Evolutionary conservation across 1,140 invertebrate genomes (phyloP).

Genomic region (Trachymyrmex septentrionalis): DNA sequence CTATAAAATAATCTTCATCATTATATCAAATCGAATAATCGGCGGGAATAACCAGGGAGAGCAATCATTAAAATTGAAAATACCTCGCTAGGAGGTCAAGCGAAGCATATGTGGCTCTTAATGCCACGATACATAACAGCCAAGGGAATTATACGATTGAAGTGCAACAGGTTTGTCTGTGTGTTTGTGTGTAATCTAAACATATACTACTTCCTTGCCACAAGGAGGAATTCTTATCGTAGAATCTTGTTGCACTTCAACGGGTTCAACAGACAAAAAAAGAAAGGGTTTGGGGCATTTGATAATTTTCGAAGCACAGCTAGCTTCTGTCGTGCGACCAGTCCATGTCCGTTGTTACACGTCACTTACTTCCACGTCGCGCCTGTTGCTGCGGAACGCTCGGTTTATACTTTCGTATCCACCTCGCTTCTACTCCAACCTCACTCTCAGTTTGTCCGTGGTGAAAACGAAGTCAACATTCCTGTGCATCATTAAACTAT

Average conservation of each 20-base stretch:
- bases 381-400: conserved; percentile 81
- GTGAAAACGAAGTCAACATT: conserved; percentile 85
- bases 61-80: conserved; percentile 76
- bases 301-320: conserved; percentile 83
- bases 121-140: conserved; percentile 78
- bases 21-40: conserved; percentile 61
- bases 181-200: not conserved
- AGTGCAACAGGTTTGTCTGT: conserved; percentile 72
- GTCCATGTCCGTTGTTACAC: conserved; percentile 81
- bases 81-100: conserved; percentile 76
- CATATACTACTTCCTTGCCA: not conserved
- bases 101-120: conserved; percentile 78
- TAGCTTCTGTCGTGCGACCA: conserved; percentile 85
- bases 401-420: conserved; percentile 83
- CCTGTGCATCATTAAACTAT: conserved; percentile 85
- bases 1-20: conserved; percentile 70
- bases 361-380: conserved; percentile 84
- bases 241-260: conserved; percentile 79
- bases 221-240: not conserved
- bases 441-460: conserved; percentile 84
- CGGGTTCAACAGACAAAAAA: conserved; percentile 74
- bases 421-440: conserved; percentile 85
- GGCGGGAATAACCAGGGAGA: conserved; percentile 69
- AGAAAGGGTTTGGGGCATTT: conserved; percentile 75
- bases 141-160: conserved; percentile 75